These are phyloP conservation scores for Amphipoea oculea DNA, from an alignment of 2,888 invertebrate species.

Conservation along the genomic window DNA sequence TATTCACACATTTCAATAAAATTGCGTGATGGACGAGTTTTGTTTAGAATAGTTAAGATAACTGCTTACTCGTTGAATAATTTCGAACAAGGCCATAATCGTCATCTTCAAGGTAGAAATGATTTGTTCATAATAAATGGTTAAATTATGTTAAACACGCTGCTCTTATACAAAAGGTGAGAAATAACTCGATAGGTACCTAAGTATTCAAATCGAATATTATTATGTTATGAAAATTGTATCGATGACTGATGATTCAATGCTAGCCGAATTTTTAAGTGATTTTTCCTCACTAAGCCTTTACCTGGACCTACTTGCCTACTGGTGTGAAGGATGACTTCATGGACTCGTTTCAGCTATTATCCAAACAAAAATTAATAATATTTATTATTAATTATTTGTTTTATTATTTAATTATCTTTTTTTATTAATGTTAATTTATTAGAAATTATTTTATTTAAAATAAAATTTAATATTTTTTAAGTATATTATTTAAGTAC, in stretches of 20 bases:
- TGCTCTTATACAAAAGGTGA: neutral
- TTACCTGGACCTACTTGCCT: neutral
- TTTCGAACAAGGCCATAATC: slow-evolving; percentile 27
- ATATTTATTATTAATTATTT: too few relatives aligned
- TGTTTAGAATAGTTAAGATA: too few relatives aligned
- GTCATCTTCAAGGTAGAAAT: slow-evolving; percentile 23
- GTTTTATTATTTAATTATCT: too few relatives aligned
- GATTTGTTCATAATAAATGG: slow-evolving; percentile 13
- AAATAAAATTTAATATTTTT: slow-evolving; percentile 80
- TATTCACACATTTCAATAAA: neutral
- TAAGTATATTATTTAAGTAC: slow-evolving; percentile 77
- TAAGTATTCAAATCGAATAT: neutral
- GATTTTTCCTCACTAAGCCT: neutral
- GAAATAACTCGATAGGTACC: neutral
- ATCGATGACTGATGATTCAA: neutral
- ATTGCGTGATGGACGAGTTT: slow-evolving; percentile 6
- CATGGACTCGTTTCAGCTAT: neutral
- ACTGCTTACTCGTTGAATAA: neutral
- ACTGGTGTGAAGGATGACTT: slow-evolving; percentile 1
- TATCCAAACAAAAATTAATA: neutral
- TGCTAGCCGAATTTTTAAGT: neutral
- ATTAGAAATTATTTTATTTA: slow-evolving; percentile 83
- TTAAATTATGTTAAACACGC: slow-evolving; percentile 23
- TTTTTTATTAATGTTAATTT: slow-evolving; percentile 81
- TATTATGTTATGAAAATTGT: neutral